Evolutionary conservation across 2,113 vertebrate species (phyloP).

Genomic region (Epinephelus lanceolatus): DNA sequence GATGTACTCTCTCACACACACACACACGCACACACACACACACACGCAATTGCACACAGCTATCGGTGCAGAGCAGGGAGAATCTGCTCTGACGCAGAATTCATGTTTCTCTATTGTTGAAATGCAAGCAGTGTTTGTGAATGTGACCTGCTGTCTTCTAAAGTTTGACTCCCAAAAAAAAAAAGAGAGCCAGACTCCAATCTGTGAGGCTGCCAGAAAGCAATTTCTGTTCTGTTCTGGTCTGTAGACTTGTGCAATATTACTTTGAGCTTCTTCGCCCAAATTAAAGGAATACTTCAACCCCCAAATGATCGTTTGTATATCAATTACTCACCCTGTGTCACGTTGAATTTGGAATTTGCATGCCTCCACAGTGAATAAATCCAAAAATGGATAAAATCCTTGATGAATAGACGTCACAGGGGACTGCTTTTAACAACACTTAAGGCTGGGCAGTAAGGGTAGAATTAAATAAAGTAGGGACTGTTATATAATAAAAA

Average conservation of each 20-base stretch:
- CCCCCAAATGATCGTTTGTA: too few relatives aligned
- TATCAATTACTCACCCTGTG: too few relatives aligned
- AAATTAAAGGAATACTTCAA: not conserved
- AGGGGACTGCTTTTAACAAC: too few relatives aligned
- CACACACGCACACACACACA: not conserved
- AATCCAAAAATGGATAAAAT: too few relatives aligned
- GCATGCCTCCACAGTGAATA: too few relatives aligned
- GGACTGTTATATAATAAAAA: too few relatives aligned
- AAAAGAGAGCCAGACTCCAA: conserved; percentile 14
- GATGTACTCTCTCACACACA: conserved; percentile 1
- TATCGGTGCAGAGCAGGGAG: conserved; percentile 12
- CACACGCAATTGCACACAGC: not conserved
- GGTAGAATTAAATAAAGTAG: too few relatives aligned
- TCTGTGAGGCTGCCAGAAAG: conserved; percentile 26
- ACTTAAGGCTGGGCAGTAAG: too few relatives aligned
- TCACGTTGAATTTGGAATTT: too few relatives aligned
- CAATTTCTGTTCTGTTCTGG: not conserved
- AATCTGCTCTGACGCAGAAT: conserved; percentile 25
- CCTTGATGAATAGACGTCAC: too few relatives aligned
- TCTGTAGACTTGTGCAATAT: conserved; percentile 1
- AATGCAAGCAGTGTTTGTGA: conserved; percentile 21
- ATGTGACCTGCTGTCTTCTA: conserved; percentile 5
- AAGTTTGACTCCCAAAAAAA: conserved; percentile 20
- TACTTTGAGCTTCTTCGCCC: not conserved
- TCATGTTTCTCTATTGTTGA: conserved; percentile 29